Conservation (phyloP, 2,888 invertebrate species). For the Germaria angustata region DNA sequence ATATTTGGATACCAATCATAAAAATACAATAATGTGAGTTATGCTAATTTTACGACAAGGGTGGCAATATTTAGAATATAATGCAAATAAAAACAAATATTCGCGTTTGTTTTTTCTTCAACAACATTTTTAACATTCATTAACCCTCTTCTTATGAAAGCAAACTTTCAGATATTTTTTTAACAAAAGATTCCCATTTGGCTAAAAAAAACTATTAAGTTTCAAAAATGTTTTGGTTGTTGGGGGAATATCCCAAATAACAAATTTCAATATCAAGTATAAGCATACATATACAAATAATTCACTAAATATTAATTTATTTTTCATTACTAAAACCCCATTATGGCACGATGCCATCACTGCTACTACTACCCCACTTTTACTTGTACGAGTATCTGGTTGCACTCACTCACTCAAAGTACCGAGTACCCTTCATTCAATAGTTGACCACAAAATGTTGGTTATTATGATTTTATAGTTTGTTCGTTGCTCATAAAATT, state of each 20-base stretch:
- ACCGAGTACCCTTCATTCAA: slow-evolving; percentile 43
- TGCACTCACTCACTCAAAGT: slow-evolving; percentile 9
- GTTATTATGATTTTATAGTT: slow-evolving; percentile 44
- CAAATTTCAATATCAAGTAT: too few relatives aligned
- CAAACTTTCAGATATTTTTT: too few relatives aligned
- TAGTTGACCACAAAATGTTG: slow-evolving; percentile 58
- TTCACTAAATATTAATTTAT: slow-evolving; percentile 6
- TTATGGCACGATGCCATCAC: slow-evolving; percentile 47
- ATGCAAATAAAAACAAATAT: neutral
- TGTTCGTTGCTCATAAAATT: slow-evolving; percentile 33
- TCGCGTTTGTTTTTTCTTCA: neutral
- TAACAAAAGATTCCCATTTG: too few relatives aligned
- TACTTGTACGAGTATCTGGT: slow-evolving; percentile 1
- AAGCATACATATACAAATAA: too few relatives aligned
- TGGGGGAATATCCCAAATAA: too few relatives aligned
- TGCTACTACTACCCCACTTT: neutral
- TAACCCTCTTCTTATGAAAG: too few relatives aligned
- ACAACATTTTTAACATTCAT: neutral
- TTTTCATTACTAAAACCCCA: slow-evolving; percentile 27
- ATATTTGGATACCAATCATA: too few relatives aligned
- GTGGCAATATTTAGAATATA: too few relatives aligned
- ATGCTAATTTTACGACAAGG: too few relatives aligned
- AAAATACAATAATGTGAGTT: too few relatives aligned
- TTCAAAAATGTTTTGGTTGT: too few relatives aligned
- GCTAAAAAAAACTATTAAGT: too few relatives aligned